Conservation (phyloP, 1,140 invertebrate species). For the Tachypleus tridentatus region DNA sequence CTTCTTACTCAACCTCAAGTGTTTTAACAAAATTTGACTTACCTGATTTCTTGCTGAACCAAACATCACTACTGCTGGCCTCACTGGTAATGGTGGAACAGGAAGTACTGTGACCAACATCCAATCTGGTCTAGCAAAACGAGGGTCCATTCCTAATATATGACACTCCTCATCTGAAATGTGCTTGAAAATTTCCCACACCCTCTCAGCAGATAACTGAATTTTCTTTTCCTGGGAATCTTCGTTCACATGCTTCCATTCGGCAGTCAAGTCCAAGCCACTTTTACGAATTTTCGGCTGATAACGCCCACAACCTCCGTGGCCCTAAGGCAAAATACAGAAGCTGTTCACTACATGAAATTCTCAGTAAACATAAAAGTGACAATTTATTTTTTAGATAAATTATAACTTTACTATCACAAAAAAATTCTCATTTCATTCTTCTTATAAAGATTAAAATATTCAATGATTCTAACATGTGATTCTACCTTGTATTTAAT, state of each 20-base stretch:
- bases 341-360: slow-evolving; percentile 15
- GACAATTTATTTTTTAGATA: not conserved
- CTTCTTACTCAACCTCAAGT: too few relatives aligned
- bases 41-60: slow-evolving; percentile 84
- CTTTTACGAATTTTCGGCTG: slow-evolving; percentile 82
- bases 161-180: slow-evolving; percentile 96
- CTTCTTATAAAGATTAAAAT: not conserved
- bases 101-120: slow-evolving; percentile 97
- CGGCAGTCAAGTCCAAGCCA: slow-evolving; percentile 76
- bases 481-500: too few relatives aligned
- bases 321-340: slow-evolving; percentile 44
- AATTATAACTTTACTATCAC: too few relatives aligned
- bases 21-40: too few relatives aligned
- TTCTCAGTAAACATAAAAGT: not conserved
- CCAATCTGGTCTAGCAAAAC: slow-evolving; percentile 93
- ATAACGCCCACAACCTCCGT: slow-evolving; percentile 94
- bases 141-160: slow-evolving; percentile 58
- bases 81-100: slow-evolving; percentile 80
- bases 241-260: slow-evolving; percentile 98
- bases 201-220: slow-evolving; percentile 78
- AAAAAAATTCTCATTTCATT: too few relatives aligned
- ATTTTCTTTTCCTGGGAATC: slow-evolving; percentile 96
- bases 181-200: slow-evolving; percentile 92
- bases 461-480: not conserved
- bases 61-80: slow-evolving; percentile 98